Conservation (phyloP, 1,140 invertebrate species). For the Formica exsecta region DNA sequence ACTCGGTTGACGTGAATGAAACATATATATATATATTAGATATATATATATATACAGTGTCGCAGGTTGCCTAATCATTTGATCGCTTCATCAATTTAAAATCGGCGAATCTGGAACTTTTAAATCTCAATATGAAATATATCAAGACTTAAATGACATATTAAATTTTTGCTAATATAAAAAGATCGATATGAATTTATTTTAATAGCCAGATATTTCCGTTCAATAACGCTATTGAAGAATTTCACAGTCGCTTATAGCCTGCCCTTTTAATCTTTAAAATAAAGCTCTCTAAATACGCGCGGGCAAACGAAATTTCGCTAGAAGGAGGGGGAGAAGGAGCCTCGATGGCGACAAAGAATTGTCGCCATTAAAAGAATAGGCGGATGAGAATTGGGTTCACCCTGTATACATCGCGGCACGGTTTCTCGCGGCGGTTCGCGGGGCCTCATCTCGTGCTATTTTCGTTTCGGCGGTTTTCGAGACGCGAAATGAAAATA, state of each 20-base stretch:
- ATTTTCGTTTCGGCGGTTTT: slow-evolving; percentile 78
- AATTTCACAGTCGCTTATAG: neutral
- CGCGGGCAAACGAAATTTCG: neutral
- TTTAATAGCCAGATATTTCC: neutral
- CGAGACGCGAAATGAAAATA: slow-evolving; percentile 74
- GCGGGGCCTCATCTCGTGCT: slow-evolving; percentile 64
- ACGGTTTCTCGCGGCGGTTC: slow-evolving; percentile 27
- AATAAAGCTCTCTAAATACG: neutral
- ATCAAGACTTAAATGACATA: no score
- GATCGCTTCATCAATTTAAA: neutral
- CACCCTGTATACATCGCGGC: slow-evolving; percentile 50
- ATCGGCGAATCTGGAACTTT: neutral
- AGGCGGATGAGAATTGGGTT: slow-evolving; percentile 1
- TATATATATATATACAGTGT: neutral
- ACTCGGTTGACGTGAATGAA: slow-evolving; percentile 12
- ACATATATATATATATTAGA: neutral
- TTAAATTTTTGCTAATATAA: neutral
- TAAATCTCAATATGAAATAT: neutral
- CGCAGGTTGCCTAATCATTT: neutral
- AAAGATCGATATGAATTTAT: neutral
- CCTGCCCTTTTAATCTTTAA: neutral
- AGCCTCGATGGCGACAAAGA: neutral
- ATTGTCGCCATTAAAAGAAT: neutral
- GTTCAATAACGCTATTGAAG: neutral
- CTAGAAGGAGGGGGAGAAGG: neutral